These are phyloP conservation scores for Otocyon megalotis DNA, from an alignment of 2,113 vertebrate species.

Conservation along the genomic window DNA sequence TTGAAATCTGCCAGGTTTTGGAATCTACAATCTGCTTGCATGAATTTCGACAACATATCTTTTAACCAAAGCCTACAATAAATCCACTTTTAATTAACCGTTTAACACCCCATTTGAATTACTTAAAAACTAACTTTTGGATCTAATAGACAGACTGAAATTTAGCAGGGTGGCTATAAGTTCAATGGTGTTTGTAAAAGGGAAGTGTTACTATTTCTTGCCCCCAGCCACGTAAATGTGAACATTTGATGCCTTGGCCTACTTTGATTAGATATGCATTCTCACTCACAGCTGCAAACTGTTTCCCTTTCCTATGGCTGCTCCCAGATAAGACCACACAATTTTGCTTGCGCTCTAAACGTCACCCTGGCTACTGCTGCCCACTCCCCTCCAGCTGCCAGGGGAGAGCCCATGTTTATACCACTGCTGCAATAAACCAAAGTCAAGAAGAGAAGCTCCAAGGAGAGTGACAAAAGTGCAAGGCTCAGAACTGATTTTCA, in stretches of 20 bases:
- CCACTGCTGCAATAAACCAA: constrained; percentile 91
- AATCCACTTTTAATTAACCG: constrained; percentile 80
- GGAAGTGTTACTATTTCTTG: constrained; percentile 79
- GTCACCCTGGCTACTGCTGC: constrained; percentile 89
- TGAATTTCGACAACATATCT: constrained; percentile 71
- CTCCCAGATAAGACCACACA: constrained; percentile 88
- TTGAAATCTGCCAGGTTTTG: constrained; percentile 59
- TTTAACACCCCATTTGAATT: constrained; percentile 73
- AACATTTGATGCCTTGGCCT: constrained; percentile 73
- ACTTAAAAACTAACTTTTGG: constrained; percentile 73
- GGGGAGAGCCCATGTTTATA: constrained; percentile 94
- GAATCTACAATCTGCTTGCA: constrained; percentile 65
- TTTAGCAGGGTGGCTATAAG: constrained; percentile 50
- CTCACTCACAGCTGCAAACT: constrained; percentile 82
- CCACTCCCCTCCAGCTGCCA: constrained; percentile 93
- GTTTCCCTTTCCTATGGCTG: constrained; percentile 85
- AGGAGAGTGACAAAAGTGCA: constrained; percentile 94
- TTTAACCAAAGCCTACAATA: constrained; percentile 77
- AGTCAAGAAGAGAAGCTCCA: constrained; percentile 93
- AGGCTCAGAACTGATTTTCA: constrained; percentile 91
- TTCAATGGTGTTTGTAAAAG: constrained; percentile 63
- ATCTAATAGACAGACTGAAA: constrained; percentile 67
- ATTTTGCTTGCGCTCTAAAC: constrained; percentile 87
- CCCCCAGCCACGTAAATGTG: constrained; percentile 47
- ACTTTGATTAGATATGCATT: constrained; percentile 84